Conservation (phyloP, 2,797 vertebrate genomes). For the Gymnodraco acuticeps region DNA sequence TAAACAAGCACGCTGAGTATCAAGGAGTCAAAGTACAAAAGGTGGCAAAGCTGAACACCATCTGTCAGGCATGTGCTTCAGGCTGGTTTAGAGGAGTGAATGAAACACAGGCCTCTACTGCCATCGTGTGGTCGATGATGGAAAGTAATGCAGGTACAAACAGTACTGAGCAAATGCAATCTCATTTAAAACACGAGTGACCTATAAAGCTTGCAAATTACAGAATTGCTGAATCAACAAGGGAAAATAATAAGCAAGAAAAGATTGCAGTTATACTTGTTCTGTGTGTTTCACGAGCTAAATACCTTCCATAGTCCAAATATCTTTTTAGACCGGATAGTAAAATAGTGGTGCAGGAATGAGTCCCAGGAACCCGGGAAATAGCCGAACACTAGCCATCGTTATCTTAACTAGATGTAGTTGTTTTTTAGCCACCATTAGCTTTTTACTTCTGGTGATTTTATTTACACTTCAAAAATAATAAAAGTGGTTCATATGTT, state of each 20-base stretch:
- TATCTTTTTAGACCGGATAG: neutral
- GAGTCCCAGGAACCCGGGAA: no score
- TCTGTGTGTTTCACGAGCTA: neutral
- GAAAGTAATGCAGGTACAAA: neutral
- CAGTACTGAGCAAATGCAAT: neutral
- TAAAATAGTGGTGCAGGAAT: no score
- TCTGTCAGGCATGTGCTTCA: neutral
- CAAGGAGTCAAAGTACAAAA: slow-evolving; percentile 47
- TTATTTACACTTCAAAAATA: no score
- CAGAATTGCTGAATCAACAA: neutral
- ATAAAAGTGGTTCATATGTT: no score
- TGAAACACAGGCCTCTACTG: slow-evolving; percentile 36
- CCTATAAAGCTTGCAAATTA: neutral
- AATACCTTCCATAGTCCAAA: neutral
- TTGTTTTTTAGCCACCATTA: no score
- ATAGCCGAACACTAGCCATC: no score
- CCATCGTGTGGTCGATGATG: slow-evolving; percentile 73
- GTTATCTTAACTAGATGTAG: no score
- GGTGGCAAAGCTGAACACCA: neutral
- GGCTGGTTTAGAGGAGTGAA: neutral
- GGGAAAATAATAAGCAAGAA: neutral
- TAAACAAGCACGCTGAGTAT: slow-evolving; percentile 20
- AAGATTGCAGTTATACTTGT: neutral
- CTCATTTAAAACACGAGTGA: neutral
- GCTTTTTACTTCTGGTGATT: no score